A percentile compares a stretch with the other conserved stretches of the same genome.
Evolutionary conservation across 1,140 invertebrate species (phyloP).

Genomic region (Elysia chlorotica): DNA sequence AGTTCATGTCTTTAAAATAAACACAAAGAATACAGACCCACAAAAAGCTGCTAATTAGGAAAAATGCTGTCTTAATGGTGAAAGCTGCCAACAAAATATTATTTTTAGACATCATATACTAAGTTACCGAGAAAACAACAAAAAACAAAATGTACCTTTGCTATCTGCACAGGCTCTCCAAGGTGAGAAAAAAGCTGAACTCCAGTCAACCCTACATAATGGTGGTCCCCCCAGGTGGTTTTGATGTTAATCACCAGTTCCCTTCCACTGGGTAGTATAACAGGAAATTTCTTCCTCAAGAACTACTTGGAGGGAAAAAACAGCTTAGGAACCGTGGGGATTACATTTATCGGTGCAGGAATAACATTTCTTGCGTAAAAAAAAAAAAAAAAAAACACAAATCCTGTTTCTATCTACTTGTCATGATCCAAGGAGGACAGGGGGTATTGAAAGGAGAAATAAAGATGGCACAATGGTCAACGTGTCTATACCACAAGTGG

Average conservation of each 20-base stretch:
- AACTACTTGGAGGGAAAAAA: not conserved
- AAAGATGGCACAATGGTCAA: not conserved
- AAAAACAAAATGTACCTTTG: too few species aligned
- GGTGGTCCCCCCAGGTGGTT: slow-evolving; percentile 82
- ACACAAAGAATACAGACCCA: too few species aligned
- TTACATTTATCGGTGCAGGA: not conserved
- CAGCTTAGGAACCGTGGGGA: not conserved
- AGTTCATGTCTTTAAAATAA: too few species aligned
- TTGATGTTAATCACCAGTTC: slow-evolving; percentile 73
- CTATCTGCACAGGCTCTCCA: slow-evolving; percentile 65
- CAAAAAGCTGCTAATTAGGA: too few species aligned
- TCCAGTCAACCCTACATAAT: slow-evolving; percentile 80
- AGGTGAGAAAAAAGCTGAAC: slow-evolving; percentile 76
- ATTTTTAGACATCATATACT: too few species aligned
- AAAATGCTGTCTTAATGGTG: too few species aligned
- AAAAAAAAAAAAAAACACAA: not conserved
- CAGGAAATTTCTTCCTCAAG: slow-evolving; percentile 19
- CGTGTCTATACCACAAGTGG: not conserved
- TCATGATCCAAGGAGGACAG: not conserved
- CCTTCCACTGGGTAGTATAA: slow-evolving; percentile 71
- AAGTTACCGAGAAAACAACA: too few species aligned
- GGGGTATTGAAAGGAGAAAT: not conserved
- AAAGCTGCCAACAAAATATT: too few species aligned
- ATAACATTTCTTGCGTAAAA: not conserved
- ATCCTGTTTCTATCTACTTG: not conserved